Conservation (phyloP, 2,888 invertebrate genomes). For the Andricus quercusramuli region DNA sequence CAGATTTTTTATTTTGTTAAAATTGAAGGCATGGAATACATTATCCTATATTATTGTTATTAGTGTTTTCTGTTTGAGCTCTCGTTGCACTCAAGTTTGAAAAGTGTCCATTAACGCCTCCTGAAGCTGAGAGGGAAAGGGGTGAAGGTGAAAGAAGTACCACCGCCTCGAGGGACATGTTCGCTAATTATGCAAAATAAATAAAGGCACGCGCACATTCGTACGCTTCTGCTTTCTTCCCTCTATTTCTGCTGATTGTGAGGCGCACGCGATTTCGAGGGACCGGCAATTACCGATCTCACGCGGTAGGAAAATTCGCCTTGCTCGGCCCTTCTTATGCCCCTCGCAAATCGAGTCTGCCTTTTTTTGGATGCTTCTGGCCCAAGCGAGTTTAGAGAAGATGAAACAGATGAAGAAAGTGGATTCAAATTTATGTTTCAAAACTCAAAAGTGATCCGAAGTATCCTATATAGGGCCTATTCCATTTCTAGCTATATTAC, state of each 20-base stretch:
- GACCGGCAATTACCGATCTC: constrained; percentile 69
- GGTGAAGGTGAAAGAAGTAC: constrained; percentile 21
- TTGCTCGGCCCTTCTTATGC: constrained; percentile 29
- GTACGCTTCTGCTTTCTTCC: constrained; percentile 54
- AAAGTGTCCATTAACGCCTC: constrained; percentile 20
- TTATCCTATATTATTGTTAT: background rate
- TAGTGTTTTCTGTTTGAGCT: background rate
- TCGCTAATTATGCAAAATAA: constrained; percentile 63
- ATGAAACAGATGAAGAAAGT: background rate
- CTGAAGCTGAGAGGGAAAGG: background rate
- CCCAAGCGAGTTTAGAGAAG: background rate
- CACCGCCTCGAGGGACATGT: constrained; percentile 13
- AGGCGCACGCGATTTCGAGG: constrained; percentile 68
- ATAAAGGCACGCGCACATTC: constrained; percentile 63
- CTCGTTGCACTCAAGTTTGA: background rate
- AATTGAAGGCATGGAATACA: background rate
- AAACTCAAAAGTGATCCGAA: no score
- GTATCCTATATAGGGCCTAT: no score
- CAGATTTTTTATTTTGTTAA: background rate
- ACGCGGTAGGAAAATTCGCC: constrained; percentile 53
- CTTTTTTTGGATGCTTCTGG: background rate
- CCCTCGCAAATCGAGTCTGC: constrained; percentile 6
- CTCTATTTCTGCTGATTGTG: background rate
- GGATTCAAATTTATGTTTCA: background rate
- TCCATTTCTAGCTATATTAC: no score